Conservation (phyloP, 2,888 invertebrate species). For the Villa cingulata region DNA sequence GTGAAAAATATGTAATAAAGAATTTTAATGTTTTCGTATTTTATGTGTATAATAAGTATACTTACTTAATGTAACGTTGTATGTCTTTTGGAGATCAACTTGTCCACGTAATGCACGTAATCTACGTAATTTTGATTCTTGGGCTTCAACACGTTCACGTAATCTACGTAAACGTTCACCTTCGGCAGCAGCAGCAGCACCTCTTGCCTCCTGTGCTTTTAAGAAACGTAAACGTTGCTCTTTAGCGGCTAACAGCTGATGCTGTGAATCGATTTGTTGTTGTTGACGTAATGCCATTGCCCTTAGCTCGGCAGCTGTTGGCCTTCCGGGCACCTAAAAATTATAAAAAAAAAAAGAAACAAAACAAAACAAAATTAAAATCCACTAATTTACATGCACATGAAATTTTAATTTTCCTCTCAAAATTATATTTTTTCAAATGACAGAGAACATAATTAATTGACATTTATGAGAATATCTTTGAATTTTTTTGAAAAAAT, state of each 20-base stretch:
- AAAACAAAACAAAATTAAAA: background rate
- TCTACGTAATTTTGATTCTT: slow-evolving; percentile 85
- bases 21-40: too few species aligned
- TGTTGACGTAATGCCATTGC: slow-evolving; percentile 96
- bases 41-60: too few species aligned
- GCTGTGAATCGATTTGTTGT: slow-evolving; percentile 94
- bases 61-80: slow-evolving; percentile 83
- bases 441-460: too few species aligned
- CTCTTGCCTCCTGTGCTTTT: slow-evolving; percentile 75
- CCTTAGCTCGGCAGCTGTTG: slow-evolving; percentile 90
- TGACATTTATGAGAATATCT: too few species aligned
- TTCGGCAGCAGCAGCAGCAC: slow-evolving; percentile 50
- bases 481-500: too few species aligned
- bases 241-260: slow-evolving; percentile 76
- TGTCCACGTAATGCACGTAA: slow-evolving; percentile 84
- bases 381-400: background rate
- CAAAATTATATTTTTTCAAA: too few species aligned
- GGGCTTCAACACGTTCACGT: slow-evolving; percentile 84
- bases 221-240: slow-evolving; percentile 87
- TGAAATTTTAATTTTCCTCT: too few species aligned
- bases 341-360: background rate
- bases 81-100: slow-evolving; percentile 84
- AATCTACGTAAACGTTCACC: slow-evolving; percentile 76
- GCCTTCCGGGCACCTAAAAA: slow-evolving; percentile 77
- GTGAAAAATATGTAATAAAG: too few species aligned